Base-by-base conservation (phyloP, 2,113 vertebrate species). In the Melanerpes aurifrons region DNA sequence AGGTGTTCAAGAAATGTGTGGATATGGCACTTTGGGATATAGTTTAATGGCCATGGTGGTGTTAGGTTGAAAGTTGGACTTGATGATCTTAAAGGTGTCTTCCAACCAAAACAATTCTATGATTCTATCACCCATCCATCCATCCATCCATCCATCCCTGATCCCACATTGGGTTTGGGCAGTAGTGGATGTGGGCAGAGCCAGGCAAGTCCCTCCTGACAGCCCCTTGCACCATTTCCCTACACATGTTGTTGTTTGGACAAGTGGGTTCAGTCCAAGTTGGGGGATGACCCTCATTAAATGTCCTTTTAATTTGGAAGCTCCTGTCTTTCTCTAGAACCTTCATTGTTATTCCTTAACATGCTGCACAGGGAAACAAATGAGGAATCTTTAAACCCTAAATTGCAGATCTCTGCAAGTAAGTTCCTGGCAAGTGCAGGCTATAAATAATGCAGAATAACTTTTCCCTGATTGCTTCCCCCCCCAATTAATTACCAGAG, bases 361-460 rank as follows among this genome's bases (percentile, higher is more conserved):
- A 31, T 16, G 7, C 93, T 47, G 91, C 93, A 21, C 54, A 3
- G 58, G 84, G 87, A 87, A 95, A 92, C 89, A 92, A 93, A 95
- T 82, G 91, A 92, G 84, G 93, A 89, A 78, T 96, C 93, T 95
- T 96, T 96, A 96, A 94, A 94, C 62, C 85, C 87, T 92, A 93
- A 91, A 95, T 96, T 95, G 93, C 96, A 89, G 69, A 93, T 92
- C 91, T 95, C 94, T 91, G 84, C 18, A 26, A 95, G 94, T 93
- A 89, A 94, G 95, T 94, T 94, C 94, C 95, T 96, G 95, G 91
- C 95, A 94, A 94, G 82, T 89, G 93, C 40, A 19, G 89, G 93
- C 93, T 96, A 93, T 96, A 95, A 96, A 96, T 96, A 96, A 96
- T 91, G 89, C 87, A 83, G 87, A 82, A 93, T 92, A 95, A 95